Evolutionary conservation across 2,888 invertebrate genomes (phyloP).

Genomic region (Pachycephus smyrnensis): DNA sequence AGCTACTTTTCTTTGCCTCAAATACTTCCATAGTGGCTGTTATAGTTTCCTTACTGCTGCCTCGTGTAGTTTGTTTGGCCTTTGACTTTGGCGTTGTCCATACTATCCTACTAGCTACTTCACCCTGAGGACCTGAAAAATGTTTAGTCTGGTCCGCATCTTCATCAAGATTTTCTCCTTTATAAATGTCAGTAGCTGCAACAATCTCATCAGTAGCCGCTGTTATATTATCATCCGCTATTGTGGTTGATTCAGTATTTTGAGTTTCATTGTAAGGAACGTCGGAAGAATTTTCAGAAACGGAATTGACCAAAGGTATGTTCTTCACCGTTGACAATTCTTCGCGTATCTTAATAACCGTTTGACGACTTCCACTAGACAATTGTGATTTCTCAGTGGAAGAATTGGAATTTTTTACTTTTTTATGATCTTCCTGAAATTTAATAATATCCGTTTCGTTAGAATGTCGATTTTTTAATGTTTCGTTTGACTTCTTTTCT

Average conservation of each 20-base stretch:
- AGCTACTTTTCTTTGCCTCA: slow-evolving; percentile 12
- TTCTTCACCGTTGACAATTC: slow-evolving; percentile 32
- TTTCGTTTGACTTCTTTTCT: slow-evolving; percentile 32
- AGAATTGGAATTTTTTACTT: slow-evolving; percentile 43
- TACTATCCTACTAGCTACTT: slow-evolving; percentile 44
- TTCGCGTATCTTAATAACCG: slow-evolving; percentile 29
- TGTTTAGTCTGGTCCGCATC: slow-evolving; percentile 31
- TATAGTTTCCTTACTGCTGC: slow-evolving; percentile 27
- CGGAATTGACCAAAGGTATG: slow-evolving; percentile 27
- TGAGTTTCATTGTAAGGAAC: slow-evolving; percentile 25
- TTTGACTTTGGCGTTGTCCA: slow-evolving; percentile 50
- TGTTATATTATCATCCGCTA: slow-evolving; percentile 32
- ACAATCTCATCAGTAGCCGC: slow-evolving; percentile 39
- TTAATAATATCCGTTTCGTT: slow-evolving; percentile 9
- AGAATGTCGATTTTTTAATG: slow-evolving; percentile 17
- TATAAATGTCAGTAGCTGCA: slow-evolving; percentile 43
- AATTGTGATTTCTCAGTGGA: slow-evolving; percentile 40
- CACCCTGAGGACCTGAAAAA: slow-evolving; percentile 22
- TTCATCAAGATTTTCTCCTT: slow-evolving; percentile 39
- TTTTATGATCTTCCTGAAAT: slow-evolving; percentile 23
- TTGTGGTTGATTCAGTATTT: slow-evolving; percentile 28
- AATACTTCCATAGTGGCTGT: slow-evolving; percentile 28
- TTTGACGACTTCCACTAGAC: slow-evolving; percentile 20
- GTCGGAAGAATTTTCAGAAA: slow-evolving; percentile 22
- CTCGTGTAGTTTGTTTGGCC: slow-evolving; percentile 11